Conservation (phyloP, 2,888 invertebrate species). For the Synanthedon andrenaeformis region DNA sequence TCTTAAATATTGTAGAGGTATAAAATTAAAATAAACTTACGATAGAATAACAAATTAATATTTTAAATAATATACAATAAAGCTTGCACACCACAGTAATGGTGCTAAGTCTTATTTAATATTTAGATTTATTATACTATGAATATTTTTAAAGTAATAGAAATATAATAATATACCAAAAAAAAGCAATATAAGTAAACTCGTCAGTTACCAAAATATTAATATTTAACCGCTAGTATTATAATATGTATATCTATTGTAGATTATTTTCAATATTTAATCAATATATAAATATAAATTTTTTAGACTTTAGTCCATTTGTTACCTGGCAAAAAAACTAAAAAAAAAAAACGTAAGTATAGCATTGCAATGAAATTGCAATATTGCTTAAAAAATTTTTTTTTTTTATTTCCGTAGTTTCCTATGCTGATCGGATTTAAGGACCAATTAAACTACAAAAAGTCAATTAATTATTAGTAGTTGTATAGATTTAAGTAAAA, state of each 20-base stretch:
- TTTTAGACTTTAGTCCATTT: no score
- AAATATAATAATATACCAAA: neutral
- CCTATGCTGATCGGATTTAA: slow-evolving; percentile 9
- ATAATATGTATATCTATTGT: no score
- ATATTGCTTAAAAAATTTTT: no score
- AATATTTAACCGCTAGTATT: no score
- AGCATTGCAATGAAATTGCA: no score
- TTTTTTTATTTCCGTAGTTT: no score
- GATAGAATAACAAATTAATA: neutral
- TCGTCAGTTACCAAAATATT: neutral
- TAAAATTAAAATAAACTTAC: neutral
- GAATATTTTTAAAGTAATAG: neutral
- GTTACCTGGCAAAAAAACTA: no score
- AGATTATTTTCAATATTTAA: no score
- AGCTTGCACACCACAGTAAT: neutral
- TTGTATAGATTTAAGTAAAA: slow-evolving; percentile 5
- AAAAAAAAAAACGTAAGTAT: no score
- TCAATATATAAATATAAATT: no score
- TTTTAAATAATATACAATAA: neutral
- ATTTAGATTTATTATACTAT: neutral
- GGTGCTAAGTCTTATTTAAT: neutral
- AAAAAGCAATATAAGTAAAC: neutral
- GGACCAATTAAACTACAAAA: slow-evolving; percentile 47
- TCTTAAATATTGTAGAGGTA: neutral
- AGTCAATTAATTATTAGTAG: slow-evolving; percentile 52